These are phyloP conservation scores for Taeniopygia guttata DNA, from an alignment of 2,797 vertebrate genomes.

Conservation along the genomic window DNA sequence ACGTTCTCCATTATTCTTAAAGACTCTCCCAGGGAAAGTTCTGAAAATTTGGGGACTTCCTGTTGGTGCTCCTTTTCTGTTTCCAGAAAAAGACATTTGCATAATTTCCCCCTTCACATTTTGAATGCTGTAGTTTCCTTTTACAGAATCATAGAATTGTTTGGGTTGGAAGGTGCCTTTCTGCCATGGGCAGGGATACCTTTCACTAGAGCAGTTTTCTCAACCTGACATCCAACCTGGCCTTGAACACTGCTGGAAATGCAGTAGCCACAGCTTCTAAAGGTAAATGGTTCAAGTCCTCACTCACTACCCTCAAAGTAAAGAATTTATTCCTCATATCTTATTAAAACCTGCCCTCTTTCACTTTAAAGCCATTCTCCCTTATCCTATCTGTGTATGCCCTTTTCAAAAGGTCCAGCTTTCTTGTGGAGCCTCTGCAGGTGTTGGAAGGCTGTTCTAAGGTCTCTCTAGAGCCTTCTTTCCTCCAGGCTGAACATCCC, in stretches of 20 bases:
- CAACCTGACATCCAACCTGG: not conserved
- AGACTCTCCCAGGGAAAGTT: not conserved
- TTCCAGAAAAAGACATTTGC: not conserved
- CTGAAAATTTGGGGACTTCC: not conserved
- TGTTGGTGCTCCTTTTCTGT: not conserved
- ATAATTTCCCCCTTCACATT: not conserved
- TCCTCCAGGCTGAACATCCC: not conserved
- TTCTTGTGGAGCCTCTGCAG: not conserved
- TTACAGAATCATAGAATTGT: not conserved
- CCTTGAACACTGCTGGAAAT: not conserved
- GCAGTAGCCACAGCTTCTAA: not conserved
- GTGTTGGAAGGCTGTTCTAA: not conserved
- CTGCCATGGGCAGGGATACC: not conserved
- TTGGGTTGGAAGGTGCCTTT: not conserved
- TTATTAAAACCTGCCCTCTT: not conserved
- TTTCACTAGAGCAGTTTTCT: not conserved
- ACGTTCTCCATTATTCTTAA: not conserved
- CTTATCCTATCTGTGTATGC: not conserved
- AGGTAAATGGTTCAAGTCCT: not conserved
- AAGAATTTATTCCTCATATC: not conserved
- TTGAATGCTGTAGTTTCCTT: not conserved
- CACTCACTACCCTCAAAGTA: not conserved
- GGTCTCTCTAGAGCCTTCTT: not conserved
- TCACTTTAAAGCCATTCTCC: not conserved
- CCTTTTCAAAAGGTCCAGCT: not conserved